A percentile compares a stretch with the other conserved stretches of the same genome.
Conservation (phyloP, 92 coral and sea anemone species). For the Porites divaricata region DNA sequence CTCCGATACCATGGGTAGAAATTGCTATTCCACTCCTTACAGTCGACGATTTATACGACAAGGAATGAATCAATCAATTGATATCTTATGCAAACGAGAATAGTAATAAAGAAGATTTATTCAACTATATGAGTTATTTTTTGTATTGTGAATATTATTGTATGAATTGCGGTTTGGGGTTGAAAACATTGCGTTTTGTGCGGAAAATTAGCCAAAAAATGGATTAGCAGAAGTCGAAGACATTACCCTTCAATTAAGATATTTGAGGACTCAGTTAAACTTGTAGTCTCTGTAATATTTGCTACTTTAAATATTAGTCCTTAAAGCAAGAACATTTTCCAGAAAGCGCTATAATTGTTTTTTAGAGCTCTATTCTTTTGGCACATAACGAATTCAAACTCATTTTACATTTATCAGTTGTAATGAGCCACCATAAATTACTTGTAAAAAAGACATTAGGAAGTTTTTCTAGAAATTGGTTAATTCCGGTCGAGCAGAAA, state of each 20-base stretch:
- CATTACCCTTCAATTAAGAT: background rate
- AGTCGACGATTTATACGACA: slow-evolving; percentile 6
- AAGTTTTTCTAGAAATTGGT: slow-evolving; percentile 5
- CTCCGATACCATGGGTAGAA: slow-evolving; percentile 6
- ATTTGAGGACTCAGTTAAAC: background rate
- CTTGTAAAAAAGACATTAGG: slow-evolving; percentile 13
- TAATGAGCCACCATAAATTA: slow-evolving; percentile 30
- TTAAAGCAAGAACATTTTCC: background rate
- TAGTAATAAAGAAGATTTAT: slow-evolving; percentile 34
- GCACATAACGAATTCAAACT: slow-evolving; percentile 10
- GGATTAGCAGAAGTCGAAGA: background rate
- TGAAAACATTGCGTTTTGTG: slow-evolving; percentile 24
- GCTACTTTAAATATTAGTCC: background rate
- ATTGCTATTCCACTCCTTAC: slow-evolving; percentile 8
- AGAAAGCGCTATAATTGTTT: background rate
- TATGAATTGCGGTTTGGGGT: slow-evolving; percentile 33
- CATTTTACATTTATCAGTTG: slow-evolving; percentile 3
- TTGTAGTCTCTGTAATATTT: background rate
- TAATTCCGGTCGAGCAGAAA: slow-evolving; percentile 2
- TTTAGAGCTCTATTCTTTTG: background rate
- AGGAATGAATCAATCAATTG: slow-evolving; percentile 22
- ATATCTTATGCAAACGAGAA: slow-evolving; percentile 14
- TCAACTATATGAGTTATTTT: slow-evolving; percentile 18
- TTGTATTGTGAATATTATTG: slow-evolving; percentile 25
- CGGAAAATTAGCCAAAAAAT: slow-evolving; percentile 14